Evolutionary conservation across 2,113 vertebrate genomes (phyloP).

Genomic region (Erythrocebus patas): DNA sequence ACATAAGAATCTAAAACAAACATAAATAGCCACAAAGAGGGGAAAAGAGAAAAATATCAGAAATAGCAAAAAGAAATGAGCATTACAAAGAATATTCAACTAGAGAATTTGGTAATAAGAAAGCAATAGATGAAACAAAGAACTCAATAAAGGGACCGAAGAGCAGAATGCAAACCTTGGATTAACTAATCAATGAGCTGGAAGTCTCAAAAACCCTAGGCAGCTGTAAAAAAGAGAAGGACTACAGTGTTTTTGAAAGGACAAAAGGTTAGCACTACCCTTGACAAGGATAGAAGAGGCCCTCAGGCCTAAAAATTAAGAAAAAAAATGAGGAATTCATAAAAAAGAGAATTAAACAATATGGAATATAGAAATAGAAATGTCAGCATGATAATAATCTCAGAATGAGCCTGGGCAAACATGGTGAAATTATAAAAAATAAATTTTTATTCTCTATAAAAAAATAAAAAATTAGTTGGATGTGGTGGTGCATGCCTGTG

Average conservation of each 20-base stretch:
- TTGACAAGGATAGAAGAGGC: too few relatives aligned
- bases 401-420: neutral
- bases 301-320: too few relatives aligned
- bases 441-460: too few relatives aligned
- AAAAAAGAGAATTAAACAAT: conserved; percentile 1
- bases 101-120: neutral
- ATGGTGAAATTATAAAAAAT: neutral
- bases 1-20: neutral
- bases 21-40: neutral
- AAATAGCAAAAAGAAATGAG: neutral
- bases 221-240: neutral
- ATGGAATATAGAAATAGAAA: neutral
- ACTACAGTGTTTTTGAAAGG: neutral
- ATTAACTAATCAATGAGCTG: neutral
- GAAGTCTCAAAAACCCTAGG: neutral
- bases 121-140: neutral
- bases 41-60: neutral
- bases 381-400: neutral
- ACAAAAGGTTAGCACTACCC: too few relatives aligned
- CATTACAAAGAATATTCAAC: neutral
- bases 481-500: too few relatives aligned
- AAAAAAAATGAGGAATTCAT: neutral
- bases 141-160: neutral
- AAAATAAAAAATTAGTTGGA: too few relatives aligned
- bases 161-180: neutral